These are phyloP conservation scores for Ceratosolen solmsi DNA, from an alignment of 1,140 invertebrate genomes.

Conservation along the genomic window DNA sequence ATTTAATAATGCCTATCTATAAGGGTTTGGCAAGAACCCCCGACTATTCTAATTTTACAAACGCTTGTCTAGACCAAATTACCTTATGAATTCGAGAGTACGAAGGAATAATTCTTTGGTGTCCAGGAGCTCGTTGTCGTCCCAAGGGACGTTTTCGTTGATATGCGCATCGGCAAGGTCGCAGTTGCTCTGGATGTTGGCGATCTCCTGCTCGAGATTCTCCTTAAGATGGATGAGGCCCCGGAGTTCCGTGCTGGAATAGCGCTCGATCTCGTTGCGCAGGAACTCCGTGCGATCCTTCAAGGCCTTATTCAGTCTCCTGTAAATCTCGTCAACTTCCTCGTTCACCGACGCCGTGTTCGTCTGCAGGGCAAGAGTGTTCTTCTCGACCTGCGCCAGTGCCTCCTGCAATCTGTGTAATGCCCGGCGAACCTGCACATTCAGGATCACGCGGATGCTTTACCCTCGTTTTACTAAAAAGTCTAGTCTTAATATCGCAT, in stretches of 20 bases:
- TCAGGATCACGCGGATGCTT: not conserved
- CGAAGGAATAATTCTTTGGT: conserved; percentile 95
- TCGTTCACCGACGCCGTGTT: conserved; percentile 90
- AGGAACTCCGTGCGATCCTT: conserved; percentile 93
- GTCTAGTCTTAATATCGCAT: too few relatives aligned
- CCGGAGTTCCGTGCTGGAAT: conserved; percentile 86
- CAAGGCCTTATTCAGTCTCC: conserved; percentile 89
- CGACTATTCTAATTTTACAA: too few relatives aligned
- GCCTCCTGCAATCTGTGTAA: conserved; percentile 90
- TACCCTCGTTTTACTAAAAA: not conserved
- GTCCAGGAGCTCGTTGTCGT: conserved; percentile 91
- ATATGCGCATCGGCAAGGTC: conserved; percentile 96
- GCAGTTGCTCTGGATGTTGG: conserved; percentile 95
- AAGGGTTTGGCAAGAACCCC: too few relatives aligned
- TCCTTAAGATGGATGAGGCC: conserved; percentile 90
- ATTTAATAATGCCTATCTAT: too few relatives aligned
- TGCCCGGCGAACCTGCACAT: conserved; percentile 81
- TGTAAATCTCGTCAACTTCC: conserved; percentile 93
- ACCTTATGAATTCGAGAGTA: conserved; percentile 90
- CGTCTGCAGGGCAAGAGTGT: conserved; percentile 85
- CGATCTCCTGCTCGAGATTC: conserved; percentile 92
- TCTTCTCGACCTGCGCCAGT: conserved; percentile 87
- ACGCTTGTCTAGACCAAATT: conserved; percentile 2
- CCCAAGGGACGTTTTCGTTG: conserved; percentile 89
- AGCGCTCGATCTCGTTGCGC: conserved; percentile 90